phyloP scores from a whole-genome alignment of 1,140 invertebrate genomes.

The Drosophila persimilis region DNA sequence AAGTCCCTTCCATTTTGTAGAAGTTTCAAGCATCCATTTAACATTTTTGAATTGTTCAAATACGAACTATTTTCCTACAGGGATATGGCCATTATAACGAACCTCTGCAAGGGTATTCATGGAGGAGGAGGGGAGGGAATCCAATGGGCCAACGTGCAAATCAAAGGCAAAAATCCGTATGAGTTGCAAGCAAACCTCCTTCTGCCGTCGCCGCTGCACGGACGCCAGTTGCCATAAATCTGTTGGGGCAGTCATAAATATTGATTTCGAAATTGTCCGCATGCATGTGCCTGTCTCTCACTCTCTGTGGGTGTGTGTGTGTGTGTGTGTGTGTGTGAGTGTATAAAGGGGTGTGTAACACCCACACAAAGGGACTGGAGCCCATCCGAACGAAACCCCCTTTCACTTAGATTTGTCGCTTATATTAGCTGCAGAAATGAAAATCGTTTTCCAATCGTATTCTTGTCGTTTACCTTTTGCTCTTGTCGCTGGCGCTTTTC shows the following conservation, averaged over 20 bases:
- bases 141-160: conserved; percentile 61
- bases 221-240: conserved; percentile 70
- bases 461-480: conserved; percentile 72
- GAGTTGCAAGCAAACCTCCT: conserved; percentile 9
- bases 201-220: conserved; percentile 2
- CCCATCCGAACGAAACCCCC: conserved; percentile 1
- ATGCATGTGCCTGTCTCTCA: conserved; percentile 34
- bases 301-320: conserved; percentile 10
- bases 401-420: conserved; percentile 75
- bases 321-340: background rate
- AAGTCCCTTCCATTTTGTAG: background rate
- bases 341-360: background rate
- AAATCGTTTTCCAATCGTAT: conserved; percentile 81
- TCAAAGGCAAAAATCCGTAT: conserved; percentile 57
- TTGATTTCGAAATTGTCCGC: conserved; percentile 77
- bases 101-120: no score
- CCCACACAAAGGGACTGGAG: no score
- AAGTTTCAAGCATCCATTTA: no score
- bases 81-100: no score
- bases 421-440: conserved; percentile 81
- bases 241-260: conserved; percentile 78
- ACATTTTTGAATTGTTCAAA: no score
- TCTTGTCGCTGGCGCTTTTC: conserved; percentile 36
- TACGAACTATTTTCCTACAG: no score
- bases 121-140: conserved; percentile 2